Base-by-base conservation (phyloP, 2,888 invertebrate species). In the Gari tellinella region DNA sequence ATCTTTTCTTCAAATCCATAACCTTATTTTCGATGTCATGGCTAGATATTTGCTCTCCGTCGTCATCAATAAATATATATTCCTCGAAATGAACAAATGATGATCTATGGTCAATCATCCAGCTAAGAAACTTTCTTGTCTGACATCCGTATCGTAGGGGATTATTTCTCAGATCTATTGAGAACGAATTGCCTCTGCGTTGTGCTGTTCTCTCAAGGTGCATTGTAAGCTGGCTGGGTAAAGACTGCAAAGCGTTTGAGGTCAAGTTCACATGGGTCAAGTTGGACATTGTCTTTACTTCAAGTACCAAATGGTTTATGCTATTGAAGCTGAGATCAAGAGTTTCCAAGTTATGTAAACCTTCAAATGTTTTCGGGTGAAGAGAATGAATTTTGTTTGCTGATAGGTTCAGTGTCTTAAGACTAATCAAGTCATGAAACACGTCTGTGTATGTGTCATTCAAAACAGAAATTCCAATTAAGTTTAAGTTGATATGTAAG, bases 81-180 rank as follows among this genome's bases (percentile, higher is more conserved):
- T n/a, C n/a, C n/a, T n/a, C n/a, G n/a, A n/a, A n/a, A n/a, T n/a
- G n/a, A n/a, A n/a, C n/a, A n/a, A n/a, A n/a, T n/a, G n/a, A n/a
- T n/a, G n/a, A n/a, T n/a, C n/a, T 38, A 21, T 58, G 58, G 23
- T 62, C 26, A 4, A 53, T 19, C 46, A 69, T 55, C 64, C 68
- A 68, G 17, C 49, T 15, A 14, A 68, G 23, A 48, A 73, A 63
- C 5, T 55, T 65, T 45, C 8, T 53, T n/a, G n/a, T n/a, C n/a
- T n/a, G n/a, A n/a, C n/a, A n/a, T n/a, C n/a, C n/a, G n/a, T n/a
- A n/a, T n/a, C n/a, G n/a, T n/a, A n/a, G n/a, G n/a, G n/a, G n/a
- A n/a, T n/a, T n/a, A n/a, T n/a, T n/a, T n/a, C n/a, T 37, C 26
- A 74, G 23, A 25, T 69, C 68, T 17, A 74, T 56, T n/a, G 43